These are phyloP conservation scores for Scomber colias DNA, from an alignment of 2,113 vertebrate genomes.

Conservation along the genomic window DNA sequence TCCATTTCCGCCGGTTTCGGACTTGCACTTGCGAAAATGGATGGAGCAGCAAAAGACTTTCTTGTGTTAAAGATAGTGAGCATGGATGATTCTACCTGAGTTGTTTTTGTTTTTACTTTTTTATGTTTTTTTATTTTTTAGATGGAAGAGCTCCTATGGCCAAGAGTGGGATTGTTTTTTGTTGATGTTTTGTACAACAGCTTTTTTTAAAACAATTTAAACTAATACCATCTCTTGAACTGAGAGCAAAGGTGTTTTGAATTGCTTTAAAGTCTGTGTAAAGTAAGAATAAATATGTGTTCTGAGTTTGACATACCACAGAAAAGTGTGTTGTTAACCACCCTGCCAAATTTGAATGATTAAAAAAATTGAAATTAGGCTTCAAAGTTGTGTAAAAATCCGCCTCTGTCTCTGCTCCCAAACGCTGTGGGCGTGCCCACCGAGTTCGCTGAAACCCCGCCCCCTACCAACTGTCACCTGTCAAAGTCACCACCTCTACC, in stretches of 20 bases:
- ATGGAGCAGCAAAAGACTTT: slow-evolving; percentile 8
- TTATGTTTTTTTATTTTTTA: not conserved
- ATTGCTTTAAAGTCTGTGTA: not conserved
- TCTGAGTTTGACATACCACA: too few species aligned
- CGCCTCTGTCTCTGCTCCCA: too few species aligned
- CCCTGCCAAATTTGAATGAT: too few species aligned
- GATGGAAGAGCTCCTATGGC: not conserved
- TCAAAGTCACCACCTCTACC: too few species aligned
- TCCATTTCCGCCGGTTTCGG: slow-evolving; percentile 38
- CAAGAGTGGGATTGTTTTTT: not conserved
- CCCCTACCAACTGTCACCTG: too few species aligned
- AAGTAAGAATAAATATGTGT: too few species aligned
- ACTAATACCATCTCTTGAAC: not conserved
- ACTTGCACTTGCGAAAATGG: slow-evolving; percentile 22
- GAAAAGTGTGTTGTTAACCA: too few species aligned
- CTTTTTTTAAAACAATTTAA: not conserved
- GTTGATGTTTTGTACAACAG: not conserved
- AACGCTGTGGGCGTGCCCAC: too few species aligned
- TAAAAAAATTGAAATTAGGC: too few species aligned
- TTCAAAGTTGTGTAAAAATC: too few species aligned
- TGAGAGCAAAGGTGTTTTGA: not conserved
- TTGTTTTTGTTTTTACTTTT: not conserved
- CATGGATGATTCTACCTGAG: slow-evolving; percentile 7
- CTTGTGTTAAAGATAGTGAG: slow-evolving; percentile 10
- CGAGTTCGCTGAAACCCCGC: too few species aligned